phyloP scores from a whole-genome alignment of 1,140 invertebrate species.

The Polypedilum vanderplanki region DNA sequence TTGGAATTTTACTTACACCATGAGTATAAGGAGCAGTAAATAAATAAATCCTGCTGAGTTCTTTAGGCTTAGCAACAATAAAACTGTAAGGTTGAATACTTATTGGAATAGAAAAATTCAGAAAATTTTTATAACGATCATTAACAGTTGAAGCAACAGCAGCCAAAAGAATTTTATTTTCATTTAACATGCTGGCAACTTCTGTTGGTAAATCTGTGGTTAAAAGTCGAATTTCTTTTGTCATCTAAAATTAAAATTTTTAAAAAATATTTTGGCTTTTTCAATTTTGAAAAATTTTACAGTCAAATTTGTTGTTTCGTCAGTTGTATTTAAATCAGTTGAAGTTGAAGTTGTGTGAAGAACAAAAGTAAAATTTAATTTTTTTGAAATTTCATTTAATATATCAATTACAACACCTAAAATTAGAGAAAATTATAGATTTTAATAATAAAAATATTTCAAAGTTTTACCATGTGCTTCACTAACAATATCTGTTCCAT shows the following conservation, averaged over 20 bases:
- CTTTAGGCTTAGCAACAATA: constrained; percentile 63
- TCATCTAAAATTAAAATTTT: constrained; percentile 7
- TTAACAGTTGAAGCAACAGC: constrained; percentile 66
- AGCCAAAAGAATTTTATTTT: constrained; percentile 56
- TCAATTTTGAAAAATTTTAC: background rate
- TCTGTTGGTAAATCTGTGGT: background rate
- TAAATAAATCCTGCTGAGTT: constrained; percentile 67
- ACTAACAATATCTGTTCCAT: constrained; percentile 49
- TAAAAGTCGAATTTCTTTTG: background rate
- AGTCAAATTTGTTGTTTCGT: background rate
- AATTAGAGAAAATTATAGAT: no score
- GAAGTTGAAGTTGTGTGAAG: background rate
- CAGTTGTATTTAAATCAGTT: background rate
- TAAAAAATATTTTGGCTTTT: background rate
- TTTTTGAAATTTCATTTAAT: constrained; percentile 62
- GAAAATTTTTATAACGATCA: constrained; percentile 49
- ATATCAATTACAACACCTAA: constrained; percentile 67
- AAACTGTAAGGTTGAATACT: constrained; percentile 73
- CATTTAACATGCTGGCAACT: constrained; percentile 33
- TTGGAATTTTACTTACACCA: no score
- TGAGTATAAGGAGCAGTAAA: constrained; percentile 79
- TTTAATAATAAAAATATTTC: no score
- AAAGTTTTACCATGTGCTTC: constrained; percentile 50
- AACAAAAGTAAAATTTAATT: constrained; percentile 73
- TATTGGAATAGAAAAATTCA: constrained; percentile 74